A percentile compares a stretch with the other conserved stretches of the same genome.
phyloP scores from a whole-genome alignment of 2,113 vertebrate species.

The Poicephalus gulielmi region DNA sequence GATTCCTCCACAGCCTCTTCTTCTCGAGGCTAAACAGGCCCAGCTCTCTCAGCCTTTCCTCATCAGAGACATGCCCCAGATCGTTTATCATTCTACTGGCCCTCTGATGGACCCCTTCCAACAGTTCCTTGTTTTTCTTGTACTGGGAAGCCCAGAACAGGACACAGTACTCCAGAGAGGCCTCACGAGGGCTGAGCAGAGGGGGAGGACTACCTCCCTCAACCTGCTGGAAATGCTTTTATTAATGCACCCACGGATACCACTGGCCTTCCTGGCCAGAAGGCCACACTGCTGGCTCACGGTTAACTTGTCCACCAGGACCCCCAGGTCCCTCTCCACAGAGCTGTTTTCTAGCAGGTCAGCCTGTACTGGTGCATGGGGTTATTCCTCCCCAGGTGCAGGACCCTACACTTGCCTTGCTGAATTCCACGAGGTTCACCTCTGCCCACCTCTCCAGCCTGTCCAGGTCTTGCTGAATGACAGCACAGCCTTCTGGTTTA shows the following conservation, averaged over 20 bases:
- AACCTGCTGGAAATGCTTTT: neutral
- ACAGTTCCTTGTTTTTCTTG: neutral
- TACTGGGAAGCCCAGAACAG: neutral
- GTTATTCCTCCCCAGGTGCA: neutral
- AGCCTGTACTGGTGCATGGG: neutral
- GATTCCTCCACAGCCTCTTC: neutral
- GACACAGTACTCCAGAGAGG: neutral
- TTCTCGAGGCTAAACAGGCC: neutral
- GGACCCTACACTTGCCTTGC: neutral
- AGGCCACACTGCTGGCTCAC: neutral
- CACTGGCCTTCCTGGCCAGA: too few relatives aligned
- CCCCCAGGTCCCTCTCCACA: neutral
- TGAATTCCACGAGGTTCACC: neutral
- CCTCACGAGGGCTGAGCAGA: neutral
- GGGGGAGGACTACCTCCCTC: neutral
- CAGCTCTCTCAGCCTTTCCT: neutral
- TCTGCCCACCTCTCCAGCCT: neutral
- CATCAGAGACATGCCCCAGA: neutral
- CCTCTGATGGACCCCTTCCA: neutral
- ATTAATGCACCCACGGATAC: neutral
- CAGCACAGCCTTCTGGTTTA: neutral
- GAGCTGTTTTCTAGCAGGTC: neutral
- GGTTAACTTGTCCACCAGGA: neutral
- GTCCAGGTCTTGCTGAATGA: neutral
- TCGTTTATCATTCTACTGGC: neutral